Percentiles rank a stretch among this genome's conserved stretches.
Evolutionary conservation across 35 echinoderm and acorn worm species (phyloP).

Genomic region (Acanthaster planci): DNA sequence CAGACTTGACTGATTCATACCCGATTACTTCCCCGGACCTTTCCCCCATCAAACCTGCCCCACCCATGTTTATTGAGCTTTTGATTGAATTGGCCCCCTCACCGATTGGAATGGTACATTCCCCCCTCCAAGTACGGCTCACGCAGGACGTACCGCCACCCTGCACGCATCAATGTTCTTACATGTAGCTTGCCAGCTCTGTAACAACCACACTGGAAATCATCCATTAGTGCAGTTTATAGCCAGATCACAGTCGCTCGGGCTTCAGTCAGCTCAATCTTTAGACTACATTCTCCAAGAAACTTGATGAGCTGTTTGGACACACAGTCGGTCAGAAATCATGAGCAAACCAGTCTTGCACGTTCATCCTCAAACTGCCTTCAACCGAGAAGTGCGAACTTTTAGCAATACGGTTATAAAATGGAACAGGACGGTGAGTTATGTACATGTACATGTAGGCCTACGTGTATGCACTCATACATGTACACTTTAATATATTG

Average conservation of each 20-base stretch:
- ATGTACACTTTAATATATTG: too few relatives aligned
- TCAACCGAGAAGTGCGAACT: constrained; percentile 8
- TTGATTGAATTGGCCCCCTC: not conserved
- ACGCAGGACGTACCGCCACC: too few relatives aligned
- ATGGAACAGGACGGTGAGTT: constrained; percentile 24
- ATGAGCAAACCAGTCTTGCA: constrained; percentile 17
- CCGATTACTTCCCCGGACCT: not conserved
- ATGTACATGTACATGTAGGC: not conserved
- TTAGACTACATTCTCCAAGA: not conserved
- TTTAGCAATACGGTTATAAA: constrained; percentile 19
- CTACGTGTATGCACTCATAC: too few relatives aligned
- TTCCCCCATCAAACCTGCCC: not conserved
- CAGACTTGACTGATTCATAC: not conserved
- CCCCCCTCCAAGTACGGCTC: not conserved
- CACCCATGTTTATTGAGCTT: not conserved
- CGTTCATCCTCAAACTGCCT: constrained; percentile 2
- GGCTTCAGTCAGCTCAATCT: not conserved
- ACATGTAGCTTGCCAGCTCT: not conserved
- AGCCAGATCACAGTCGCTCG: not conserved
- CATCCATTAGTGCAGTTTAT: not conserved
- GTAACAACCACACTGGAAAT: constrained; percentile 7
- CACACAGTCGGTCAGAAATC: not conserved
- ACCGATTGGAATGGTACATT: not conserved
- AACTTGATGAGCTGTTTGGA: not conserved
- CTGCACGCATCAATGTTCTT: too few relatives aligned